phyloP scores from a whole-genome alignment of 2,888 invertebrate genomes.

The Caenorhabditis uteleia region DNA sequence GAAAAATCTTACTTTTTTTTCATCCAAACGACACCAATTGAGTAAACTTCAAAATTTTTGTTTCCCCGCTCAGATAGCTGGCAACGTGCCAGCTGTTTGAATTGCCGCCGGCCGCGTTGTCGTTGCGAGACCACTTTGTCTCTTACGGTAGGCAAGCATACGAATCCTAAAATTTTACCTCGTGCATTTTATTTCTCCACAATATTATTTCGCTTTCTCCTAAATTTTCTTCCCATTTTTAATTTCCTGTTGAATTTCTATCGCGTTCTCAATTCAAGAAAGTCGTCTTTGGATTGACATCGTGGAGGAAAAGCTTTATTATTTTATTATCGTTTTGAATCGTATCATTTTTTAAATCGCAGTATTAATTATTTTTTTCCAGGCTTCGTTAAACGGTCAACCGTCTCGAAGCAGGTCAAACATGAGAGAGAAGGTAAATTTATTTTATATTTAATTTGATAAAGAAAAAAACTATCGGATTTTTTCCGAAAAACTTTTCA shows the following conservation, averaged over 20 bases:
- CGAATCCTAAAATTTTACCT: too few relatives aligned
- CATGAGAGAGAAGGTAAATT: constrained; percentile 42
- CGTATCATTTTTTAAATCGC: not conserved
- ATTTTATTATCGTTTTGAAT: too few relatives aligned
- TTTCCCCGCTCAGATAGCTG: too few relatives aligned
- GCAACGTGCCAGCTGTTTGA: constrained; percentile 12
- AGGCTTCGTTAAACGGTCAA: constrained; percentile 40
- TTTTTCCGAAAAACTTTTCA: not conserved
- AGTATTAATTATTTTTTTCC: constrained; percentile 6
- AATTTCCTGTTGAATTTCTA: too few relatives aligned
- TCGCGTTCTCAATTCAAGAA: too few relatives aligned
- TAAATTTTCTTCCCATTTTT: too few relatives aligned
- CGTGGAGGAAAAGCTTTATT: not conserved
- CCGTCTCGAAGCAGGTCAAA: constrained; percentile 38
- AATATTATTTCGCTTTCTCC: too few relatives aligned
- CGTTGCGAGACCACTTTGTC: constrained; percentile 28
- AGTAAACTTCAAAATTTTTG: not conserved
- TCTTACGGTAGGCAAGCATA: too few relatives aligned
- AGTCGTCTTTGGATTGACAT: not conserved
- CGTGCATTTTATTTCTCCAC: too few relatives aligned
- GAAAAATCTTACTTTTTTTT: constrained; percentile 3
- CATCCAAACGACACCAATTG: not conserved
- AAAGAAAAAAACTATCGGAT: not conserved
- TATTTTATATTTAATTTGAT: not conserved
- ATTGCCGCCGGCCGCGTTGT: constrained; percentile 21